phyloP scores from a whole-genome alignment of 2,113 vertebrate genomes.

The Rana temporaria region DNA sequence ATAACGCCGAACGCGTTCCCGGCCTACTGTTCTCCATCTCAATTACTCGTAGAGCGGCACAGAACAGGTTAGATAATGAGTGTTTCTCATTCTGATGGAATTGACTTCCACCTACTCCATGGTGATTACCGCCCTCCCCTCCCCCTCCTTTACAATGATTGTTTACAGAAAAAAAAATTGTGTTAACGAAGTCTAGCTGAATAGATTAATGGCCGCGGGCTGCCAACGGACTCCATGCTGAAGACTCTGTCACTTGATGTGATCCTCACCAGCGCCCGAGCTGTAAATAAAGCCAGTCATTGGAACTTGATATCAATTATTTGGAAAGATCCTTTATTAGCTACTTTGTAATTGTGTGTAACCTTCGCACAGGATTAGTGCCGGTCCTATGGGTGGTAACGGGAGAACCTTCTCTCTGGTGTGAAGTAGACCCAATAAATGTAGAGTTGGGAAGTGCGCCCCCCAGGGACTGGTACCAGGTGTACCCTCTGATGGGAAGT shows the following conservation, averaged over 20 bases:
- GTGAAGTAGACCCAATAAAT: conserved; percentile 28
- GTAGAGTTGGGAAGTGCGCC: conserved; percentile 8
- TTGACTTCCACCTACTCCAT: neutral
- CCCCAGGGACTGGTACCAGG: conserved; percentile 36
- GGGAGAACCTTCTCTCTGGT: conserved; percentile 7
- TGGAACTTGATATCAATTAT: conserved; percentile 7
- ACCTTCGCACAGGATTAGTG: neutral
- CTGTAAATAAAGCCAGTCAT: conserved; percentile 8
- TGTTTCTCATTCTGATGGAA: neutral
- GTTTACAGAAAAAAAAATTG: conserved; percentile 2
- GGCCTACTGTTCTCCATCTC: neutral
- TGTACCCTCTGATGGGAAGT: conserved; percentile 26
- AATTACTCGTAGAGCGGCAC: neutral
- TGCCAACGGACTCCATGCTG: neutral
- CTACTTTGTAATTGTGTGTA: conserved; percentile 23
- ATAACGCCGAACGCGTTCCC: no score
- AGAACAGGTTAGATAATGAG: neutral
- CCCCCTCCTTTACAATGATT: neutral
- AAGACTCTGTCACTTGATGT: neutral
- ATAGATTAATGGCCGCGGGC: conserved; percentile 5
- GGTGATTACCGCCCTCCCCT: neutral
- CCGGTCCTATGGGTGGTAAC: neutral
- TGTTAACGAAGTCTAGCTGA: conserved; percentile 24
- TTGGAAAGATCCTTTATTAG: conserved; percentile 24
- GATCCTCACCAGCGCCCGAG: neutral